A percentile compares a stretch with the other conserved stretches of the same genome.
These are phyloP conservation scores for Drosophila subsilvestris DNA, from an alignment of 2,888 invertebrate genomes.

Conservation along the genomic window DNA sequence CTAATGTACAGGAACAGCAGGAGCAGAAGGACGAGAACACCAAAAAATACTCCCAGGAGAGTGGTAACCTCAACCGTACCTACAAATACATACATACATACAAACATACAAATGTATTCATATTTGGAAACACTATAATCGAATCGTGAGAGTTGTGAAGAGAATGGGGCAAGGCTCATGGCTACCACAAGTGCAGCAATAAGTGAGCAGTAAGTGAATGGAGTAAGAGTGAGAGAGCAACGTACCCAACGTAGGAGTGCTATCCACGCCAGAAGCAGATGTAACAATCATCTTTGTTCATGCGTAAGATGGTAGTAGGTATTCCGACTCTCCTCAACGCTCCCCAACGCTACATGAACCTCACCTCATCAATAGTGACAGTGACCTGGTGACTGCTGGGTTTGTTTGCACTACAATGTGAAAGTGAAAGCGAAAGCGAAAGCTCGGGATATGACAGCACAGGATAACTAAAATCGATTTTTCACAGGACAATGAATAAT, in stretches of 20 bases:
- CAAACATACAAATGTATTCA: background rate
- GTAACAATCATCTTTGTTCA: constrained; percentile 83
- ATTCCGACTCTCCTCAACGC: constrained; percentile 27
- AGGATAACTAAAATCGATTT: constrained; percentile 68
- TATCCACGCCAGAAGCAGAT: constrained; percentile 84
- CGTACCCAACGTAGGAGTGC: constrained; percentile 83
- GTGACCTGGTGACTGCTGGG: constrained; percentile 4
- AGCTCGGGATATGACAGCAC: constrained; percentile 64
- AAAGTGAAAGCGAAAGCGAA: constrained; percentile 57
- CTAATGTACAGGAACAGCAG: constrained; percentile 94
- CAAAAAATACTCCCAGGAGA: constrained; percentile 94
- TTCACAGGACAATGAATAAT: constrained; percentile 67
- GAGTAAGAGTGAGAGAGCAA: constrained; percentile 34
- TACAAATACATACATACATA: constrained; percentile 36
- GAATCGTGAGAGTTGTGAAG: background rate
- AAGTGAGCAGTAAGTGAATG: constrained; percentile 18
- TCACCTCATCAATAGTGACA: constrained; percentile 11
- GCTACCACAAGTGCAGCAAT: constrained; percentile 12
- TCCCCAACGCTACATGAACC: constrained; percentile 11
- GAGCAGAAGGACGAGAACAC: constrained; percentile 92
- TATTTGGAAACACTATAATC: background rate
- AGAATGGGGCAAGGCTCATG: background rate
- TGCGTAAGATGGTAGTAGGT: constrained; percentile 49
- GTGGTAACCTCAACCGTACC: constrained; percentile 92
- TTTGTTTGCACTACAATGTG: constrained; percentile 17